phyloP scores from a whole-genome alignment of 2,888 invertebrate genomes.

The Physocephala rufipes region DNA sequence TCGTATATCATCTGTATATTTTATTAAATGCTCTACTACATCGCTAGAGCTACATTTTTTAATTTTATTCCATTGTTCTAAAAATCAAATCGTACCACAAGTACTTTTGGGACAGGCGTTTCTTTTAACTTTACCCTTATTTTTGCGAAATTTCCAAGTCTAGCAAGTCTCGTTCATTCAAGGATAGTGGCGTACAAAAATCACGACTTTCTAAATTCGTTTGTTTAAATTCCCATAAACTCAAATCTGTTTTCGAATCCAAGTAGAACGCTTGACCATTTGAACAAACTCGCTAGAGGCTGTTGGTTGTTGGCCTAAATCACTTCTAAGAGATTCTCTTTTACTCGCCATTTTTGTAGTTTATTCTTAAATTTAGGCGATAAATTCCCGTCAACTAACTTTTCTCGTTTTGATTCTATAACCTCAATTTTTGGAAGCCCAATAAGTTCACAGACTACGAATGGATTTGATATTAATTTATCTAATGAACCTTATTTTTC shows the following conservation, averaged over 20 bases:
- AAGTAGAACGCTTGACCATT: slow-evolving; percentile 59
- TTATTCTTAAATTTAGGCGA: slow-evolving; percentile 85
- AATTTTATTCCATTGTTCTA: slow-evolving; percentile 84
- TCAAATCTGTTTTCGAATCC: slow-evolving; percentile 70
- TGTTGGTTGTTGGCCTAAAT: slow-evolving; percentile 39
- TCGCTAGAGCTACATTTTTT: slow-evolving; percentile 71
- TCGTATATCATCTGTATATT: slow-evolving; percentile 51
- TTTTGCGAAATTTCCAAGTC: slow-evolving; percentile 86
- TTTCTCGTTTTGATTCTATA: slow-evolving; percentile 50
- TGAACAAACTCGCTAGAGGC: too few species aligned
- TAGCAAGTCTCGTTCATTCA: slow-evolving; percentile 75
- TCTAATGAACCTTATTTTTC: neutral
- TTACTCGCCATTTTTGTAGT: slow-evolving; percentile 86
- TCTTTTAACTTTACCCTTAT: slow-evolving; percentile 70
- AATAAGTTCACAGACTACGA: slow-evolving; percentile 42
- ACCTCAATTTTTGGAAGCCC: slow-evolving; percentile 53
- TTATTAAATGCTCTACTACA: slow-evolving; percentile 56
- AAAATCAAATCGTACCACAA: slow-evolving; percentile 33
- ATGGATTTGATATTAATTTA: neutral
- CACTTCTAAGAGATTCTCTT: slow-evolving; percentile 48
- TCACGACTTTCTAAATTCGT: slow-evolving; percentile 64
- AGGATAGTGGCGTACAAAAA: slow-evolving; percentile 66
- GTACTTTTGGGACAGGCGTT: neutral
- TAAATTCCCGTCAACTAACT: slow-evolving; percentile 72
- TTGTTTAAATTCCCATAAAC: slow-evolving; percentile 70